Percentiles rank a stretch among this genome's conserved stretches.
These are phyloP conservation scores for Nudaria mundana DNA, from an alignment of 2,888 invertebrate species.

Conservation along the genomic window DNA sequence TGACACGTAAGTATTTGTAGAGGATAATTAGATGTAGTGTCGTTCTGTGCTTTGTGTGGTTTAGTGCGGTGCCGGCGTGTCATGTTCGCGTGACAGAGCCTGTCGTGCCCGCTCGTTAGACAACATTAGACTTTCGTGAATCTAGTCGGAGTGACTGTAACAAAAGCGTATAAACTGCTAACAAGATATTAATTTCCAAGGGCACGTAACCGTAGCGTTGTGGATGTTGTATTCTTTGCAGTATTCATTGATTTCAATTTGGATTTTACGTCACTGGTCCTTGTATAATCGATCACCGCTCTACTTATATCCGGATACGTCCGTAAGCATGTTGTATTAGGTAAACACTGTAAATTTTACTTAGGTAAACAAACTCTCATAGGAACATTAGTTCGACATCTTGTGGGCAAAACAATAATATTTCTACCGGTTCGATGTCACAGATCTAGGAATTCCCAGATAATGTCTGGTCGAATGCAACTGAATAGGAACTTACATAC, in stretches of 20 bases:
- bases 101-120: constrained; percentile 70
- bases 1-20: constrained; percentile 6
- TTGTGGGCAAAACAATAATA: too few relatives aligned
- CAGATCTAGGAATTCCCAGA: too few relatives aligned
- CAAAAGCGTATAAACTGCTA: constrained; percentile 55
- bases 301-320: constrained; percentile 4
- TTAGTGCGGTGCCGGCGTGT: constrained; percentile 43
- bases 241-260: constrained; percentile 4
- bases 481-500: too few relatives aligned
- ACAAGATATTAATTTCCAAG: constrained; percentile 54
- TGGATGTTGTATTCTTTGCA: constrained; percentile 11
- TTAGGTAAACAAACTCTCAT: too few relatives aligned
- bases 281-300: constrained; percentile 4
- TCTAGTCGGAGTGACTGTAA: constrained; percentile 50
- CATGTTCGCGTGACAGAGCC: constrained; percentile 59
- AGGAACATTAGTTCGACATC: too few relatives aligned
- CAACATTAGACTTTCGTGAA: constrained; percentile 66
- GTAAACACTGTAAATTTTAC: constrained; percentile 12
- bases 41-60: constrained; percentile 26
- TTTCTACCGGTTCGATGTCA: too few relatives aligned
- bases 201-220: constrained; percentile 26
- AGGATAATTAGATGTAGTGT: constrained; percentile 26
- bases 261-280: not conserved
- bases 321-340: too few relatives aligned
- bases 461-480: too few relatives aligned